These are phyloP conservation scores for Tragulus kanchil DNA, from an alignment of 2,113 vertebrate genomes.

Conservation along the genomic window DNA sequence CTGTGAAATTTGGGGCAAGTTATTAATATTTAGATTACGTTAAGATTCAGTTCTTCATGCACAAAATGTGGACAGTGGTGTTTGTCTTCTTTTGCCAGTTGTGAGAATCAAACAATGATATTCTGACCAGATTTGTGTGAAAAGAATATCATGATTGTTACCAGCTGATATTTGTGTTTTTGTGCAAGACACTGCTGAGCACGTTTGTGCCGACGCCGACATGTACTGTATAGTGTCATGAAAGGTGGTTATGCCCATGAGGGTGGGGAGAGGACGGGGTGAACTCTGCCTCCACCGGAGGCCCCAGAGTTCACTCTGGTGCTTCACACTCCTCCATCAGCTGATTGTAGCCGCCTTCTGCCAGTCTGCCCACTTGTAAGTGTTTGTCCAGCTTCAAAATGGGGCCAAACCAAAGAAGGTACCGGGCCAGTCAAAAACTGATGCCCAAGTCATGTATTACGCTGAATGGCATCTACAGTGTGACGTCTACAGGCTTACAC, in stretches of 20 bases:
- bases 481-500: neutral
- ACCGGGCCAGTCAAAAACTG: neutral
- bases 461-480: neutral
- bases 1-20: neutral
- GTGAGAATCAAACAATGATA: neutral
- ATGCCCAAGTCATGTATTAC: neutral
- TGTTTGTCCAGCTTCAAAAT: neutral
- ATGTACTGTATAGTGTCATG: accelerated
- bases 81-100: neutral
- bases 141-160: neutral
- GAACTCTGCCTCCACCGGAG: neutral
- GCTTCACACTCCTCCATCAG: neutral
- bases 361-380: neutral
- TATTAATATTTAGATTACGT: neutral
- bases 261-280: neutral
- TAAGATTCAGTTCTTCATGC: neutral
- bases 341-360: neutral
- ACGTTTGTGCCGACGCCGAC: accelerated
- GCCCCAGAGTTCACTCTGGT: accelerated
- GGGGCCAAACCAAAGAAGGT: neutral
- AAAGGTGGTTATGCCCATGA: neutral
- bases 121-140: neutral
- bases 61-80: neutral
- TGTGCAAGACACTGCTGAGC: neutral
- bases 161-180: neutral